Conservation (phyloP, 2,888 invertebrate genomes). For the Eristalis intricaria region DNA sequence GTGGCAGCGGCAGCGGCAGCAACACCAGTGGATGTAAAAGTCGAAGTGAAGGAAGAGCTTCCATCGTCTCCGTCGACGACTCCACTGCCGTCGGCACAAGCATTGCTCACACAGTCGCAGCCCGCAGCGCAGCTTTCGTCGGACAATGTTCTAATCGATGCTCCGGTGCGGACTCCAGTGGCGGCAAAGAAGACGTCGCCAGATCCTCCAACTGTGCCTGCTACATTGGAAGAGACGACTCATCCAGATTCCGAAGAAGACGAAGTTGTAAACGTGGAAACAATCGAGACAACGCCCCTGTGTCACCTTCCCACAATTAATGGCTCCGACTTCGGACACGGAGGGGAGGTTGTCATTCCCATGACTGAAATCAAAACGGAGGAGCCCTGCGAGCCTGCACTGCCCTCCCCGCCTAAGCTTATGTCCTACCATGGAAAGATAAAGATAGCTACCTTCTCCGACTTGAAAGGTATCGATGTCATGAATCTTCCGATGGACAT, state of each 20-base stretch:
- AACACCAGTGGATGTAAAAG: constrained; percentile 13
- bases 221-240: not conserved
- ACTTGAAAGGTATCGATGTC: constrained; percentile 87
- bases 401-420: constrained; percentile 48
- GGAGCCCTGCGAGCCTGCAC: constrained; percentile 16
- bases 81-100: not conserved
- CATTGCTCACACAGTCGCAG: constrained; percentile 20
- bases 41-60: constrained; percentile 50
- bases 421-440: constrained; percentile 61
- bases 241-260: constrained; percentile 50
- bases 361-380: constrained; percentile 56
- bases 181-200: not conserved
- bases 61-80: constrained; percentile 7
- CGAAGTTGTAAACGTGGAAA: constrained; percentile 60
- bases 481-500: constrained; percentile 90
- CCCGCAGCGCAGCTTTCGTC: not conserved
- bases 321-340: constrained; percentile 52
- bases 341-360: constrained; percentile 52
- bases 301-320: constrained; percentile 50
- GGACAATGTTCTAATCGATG: constrained; percentile 10
- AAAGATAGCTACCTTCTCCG: constrained; percentile 76
- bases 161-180: not conserved
- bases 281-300: constrained; percentile 44
- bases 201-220: not conserved
- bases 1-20: not conserved